Evolutionary conservation across 2,113 vertebrate species (phyloP), one percentile per base, ranked within the genome.

Genomic region (Zapus hudsonius): DNA sequence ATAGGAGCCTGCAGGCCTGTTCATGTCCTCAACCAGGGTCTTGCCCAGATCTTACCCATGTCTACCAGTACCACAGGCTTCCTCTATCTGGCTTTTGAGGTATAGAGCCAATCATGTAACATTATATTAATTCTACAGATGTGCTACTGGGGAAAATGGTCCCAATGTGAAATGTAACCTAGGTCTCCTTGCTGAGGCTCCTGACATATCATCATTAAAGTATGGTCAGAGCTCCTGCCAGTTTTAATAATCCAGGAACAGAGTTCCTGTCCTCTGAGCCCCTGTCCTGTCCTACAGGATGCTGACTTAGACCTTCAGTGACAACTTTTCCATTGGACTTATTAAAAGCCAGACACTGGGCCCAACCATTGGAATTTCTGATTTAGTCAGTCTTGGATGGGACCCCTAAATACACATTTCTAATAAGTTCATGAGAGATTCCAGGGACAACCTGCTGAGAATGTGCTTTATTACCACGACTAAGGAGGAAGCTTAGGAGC

Each of bases 31-130:
- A 23, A 40, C 2, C 16, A 84, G 76, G 47, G 12, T 44, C 33
- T 20, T 40, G 55, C 27, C 2, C 25, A 80, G 64, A 57, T 0
- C 7, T 61, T 20, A 10, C n/a, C 12, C 0, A 31, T n/a, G 16
- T 40, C 74, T 25, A 47, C 33, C 5, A n/a, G 29, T 9, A 2
- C 33, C 87, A 42, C 3, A 73, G 36, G 42, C 36, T 40, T 73
- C 82, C 55, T 44, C 55, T 63, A 55, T 76, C 19, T 69, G 33
- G 29, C 19, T 70, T 16, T 81, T 47, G 9, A 38, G 84, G 55
- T 33, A 61, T 27, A 52, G 87, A 81, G 80, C 79, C 64, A 69
- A 22, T 42, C 79, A 67, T 25, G 63, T 52, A 38, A 25, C 83
- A 86, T 36, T 59, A 72, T 72, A 86, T 36, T 64, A 72, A 70